Evolutionary conservation across 2,113 vertebrate species (phyloP), one percentile per base, ranked within the genome.

Genomic region (Lamprotornis superbus): DNA sequence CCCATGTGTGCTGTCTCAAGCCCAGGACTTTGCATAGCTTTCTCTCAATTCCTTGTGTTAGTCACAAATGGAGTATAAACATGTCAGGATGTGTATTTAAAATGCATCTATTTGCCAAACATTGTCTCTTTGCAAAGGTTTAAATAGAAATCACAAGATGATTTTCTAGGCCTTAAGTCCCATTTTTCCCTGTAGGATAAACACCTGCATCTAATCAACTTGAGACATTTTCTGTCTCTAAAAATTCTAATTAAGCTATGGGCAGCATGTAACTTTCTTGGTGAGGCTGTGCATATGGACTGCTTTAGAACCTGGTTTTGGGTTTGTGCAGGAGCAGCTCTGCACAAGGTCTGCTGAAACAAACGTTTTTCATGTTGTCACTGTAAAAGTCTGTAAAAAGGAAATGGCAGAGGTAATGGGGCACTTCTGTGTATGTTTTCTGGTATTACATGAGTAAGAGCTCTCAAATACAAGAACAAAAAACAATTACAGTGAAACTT

Each of bases 31-130:
- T 40, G 39, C 0, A 2, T 37, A 60, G 46, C 67, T 85, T 85
- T 86, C 64, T 73, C 50, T 67, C 24, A 30, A 4, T 70, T 90
- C 71, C 55, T 23, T 35, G 1, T 31, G 27, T 76, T 83, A 65
- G 27, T 84, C 59, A 33, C 46, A 80, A 67, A 83, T 11, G 35
- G 33, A 68, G 6, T 78, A 63, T 86, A 96, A 96, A 95, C 39
- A 63, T 3, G 6, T 86, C 92, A 93, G 90, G 92, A 93, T 94
- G 82, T 95, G 82, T 88, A 75, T 70, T 95, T 93, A 70, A 94
- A 86, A 67, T 52, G 17, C 4, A 10, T 64, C 40, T 91, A 33
- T 65, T 94, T 90, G 81, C 55, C 84, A 95, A 75, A 70, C 52
- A 7, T 50, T 63, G 59, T 87, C 19, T 84, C 39, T 73, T 53